A percentile compares a stretch with the other conserved stretches of the same genome.
Conservation (phyloP, 1,140 invertebrate genomes). For the Drosophila triauraria region DNA sequence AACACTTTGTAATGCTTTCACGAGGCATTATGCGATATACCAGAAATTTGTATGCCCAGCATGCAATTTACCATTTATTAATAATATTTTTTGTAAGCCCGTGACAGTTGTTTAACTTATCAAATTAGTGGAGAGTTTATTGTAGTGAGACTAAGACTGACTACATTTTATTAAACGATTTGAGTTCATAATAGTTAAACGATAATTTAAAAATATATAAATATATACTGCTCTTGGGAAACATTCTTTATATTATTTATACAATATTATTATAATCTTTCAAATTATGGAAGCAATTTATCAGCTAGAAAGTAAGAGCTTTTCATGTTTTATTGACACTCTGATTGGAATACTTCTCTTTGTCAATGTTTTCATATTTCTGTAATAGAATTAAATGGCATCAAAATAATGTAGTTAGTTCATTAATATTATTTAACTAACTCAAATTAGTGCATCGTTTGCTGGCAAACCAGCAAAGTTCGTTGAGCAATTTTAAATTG, state of each 20-base stretch:
- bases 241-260: too few relatives aligned
- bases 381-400: too few relatives aligned
- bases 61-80: conserved; percentile 34
- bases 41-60: conserved; percentile 26
- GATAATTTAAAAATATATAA: too few relatives aligned
- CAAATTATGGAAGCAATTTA: too few relatives aligned
- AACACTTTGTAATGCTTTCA: conserved; percentile 50
- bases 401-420: neutral
- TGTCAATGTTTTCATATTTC: neutral
- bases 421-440: conserved; percentile 15
- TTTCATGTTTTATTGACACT: too few relatives aligned
- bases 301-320: too few relatives aligned
- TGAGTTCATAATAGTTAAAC: too few relatives aligned
- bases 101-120: conserved; percentile 22
- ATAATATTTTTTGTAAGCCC: conserved; percentile 13
- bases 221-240: too few relatives aligned
- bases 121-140: conserved; percentile 25
- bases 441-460: conserved; percentile 35
- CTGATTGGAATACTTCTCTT: too few relatives aligned
- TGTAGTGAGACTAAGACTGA: neutral
- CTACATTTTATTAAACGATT: neutral
- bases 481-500: neutral
- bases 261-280: too few relatives aligned
- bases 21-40: conserved; percentile 24
- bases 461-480: neutral